A percentile compares a stretch with the other conserved stretches of the same genome.
These are phyloP conservation scores for Pantala flavescens DNA, from an alignment of 1,140 invertebrate genomes.

Conservation along the genomic window DNA sequence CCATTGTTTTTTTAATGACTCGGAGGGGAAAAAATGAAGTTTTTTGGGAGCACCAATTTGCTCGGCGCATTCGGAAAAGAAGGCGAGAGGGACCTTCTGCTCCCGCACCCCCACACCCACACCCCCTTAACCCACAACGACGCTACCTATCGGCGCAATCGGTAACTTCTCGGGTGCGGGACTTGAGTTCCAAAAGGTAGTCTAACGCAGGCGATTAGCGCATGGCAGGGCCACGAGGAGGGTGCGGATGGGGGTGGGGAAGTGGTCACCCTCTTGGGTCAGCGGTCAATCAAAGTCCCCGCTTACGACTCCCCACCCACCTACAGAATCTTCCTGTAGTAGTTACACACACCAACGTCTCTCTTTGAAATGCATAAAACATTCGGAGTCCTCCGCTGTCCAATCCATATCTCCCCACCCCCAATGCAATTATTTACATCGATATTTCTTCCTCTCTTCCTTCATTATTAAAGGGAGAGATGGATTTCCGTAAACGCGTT, in stretches of 20 bases:
- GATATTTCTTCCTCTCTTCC: no score
- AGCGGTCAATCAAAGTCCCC: not conserved
- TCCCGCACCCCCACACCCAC: not conserved
- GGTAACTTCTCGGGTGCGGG: not conserved
- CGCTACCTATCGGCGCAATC: not conserved
- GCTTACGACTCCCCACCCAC: not conserved
- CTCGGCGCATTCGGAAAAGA: not conserved
- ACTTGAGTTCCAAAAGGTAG: not conserved
- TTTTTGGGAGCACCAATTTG: no score
- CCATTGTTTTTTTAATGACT: constrained; percentile 1
- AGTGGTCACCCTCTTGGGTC: not conserved
- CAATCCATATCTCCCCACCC: no score
- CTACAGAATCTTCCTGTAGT: not conserved
- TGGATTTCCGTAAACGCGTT: no score
- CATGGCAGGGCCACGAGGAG: not conserved
- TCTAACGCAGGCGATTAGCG: not conserved
- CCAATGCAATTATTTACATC: no score
- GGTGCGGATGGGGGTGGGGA: not conserved
- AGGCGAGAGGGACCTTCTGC: not conserved
- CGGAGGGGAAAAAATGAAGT: not conserved
- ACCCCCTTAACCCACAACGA: not conserved
- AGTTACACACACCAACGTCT: not conserved
- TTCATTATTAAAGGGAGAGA: not conserved
- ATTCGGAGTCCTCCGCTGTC: not conserved
- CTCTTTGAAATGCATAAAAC: constrained; percentile 10